Conservation (phyloP, 1,140 invertebrate species). For the Cotesia chilonis region DNA sequence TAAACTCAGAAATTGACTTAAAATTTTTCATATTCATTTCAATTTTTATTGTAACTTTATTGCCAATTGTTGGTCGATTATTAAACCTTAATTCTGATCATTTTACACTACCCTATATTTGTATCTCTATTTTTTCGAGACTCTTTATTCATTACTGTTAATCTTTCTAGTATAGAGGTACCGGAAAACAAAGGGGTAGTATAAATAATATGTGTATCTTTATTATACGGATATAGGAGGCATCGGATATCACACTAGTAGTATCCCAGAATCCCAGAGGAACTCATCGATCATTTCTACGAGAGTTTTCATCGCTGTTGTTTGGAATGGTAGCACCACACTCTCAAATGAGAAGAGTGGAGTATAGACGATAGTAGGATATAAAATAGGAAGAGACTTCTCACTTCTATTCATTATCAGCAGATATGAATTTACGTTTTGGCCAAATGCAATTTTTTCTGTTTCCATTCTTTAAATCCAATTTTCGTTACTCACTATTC, state of each 20-base stretch:
- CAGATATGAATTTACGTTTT: slow-evolving; percentile 34
- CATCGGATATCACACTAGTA: slow-evolving; percentile 29
- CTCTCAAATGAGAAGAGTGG: slow-evolving; percentile 2
- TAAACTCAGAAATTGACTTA: too few relatives aligned
- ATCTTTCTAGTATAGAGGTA: slow-evolving; percentile 11
- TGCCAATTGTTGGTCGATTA: not conserved
- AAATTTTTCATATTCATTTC: too few relatives aligned
- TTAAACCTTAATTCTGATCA: slow-evolving; percentile 11
- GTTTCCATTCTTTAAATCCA: slow-evolving; percentile 7
- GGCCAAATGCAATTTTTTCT: slow-evolving; percentile 13
- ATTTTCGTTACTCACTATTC: not conserved
- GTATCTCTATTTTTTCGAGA: slow-evolving; percentile 19
- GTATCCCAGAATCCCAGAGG: slow-evolving; percentile 37
- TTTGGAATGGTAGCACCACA: slow-evolving; percentile 16
- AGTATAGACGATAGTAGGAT: not conserved
- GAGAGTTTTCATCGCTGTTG: slow-evolving; percentile 44
- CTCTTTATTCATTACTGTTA: not conserved
- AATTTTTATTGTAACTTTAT: too few relatives aligned
- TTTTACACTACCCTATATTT: slow-evolving; percentile 1
- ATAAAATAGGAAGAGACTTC: not conserved
- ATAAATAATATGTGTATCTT: not conserved
- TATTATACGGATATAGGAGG: not conserved
- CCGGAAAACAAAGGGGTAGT: slow-evolving; percentile 3
- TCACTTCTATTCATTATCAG: slow-evolving; percentile 31
- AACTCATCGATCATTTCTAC: slow-evolving; percentile 47